Conservation (phyloP, 2,888 invertebrate genomes). For the Pristionchus maxplancki region DNA sequence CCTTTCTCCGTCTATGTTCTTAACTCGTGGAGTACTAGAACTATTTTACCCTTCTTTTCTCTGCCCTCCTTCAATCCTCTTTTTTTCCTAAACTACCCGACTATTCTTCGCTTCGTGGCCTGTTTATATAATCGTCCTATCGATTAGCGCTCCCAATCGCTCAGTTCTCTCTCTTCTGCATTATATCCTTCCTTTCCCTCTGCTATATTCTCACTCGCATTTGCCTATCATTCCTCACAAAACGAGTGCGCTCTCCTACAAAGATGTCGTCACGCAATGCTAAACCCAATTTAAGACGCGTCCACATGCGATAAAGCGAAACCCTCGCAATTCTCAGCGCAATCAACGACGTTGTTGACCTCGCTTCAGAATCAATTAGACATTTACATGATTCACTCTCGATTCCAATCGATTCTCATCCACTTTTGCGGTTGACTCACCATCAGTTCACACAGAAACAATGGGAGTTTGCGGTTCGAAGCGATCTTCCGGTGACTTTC, state of each 20-base stretch:
- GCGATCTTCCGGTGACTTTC: slow-evolving; percentile 20
- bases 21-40: background rate
- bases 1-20: background rate
- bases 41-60: background rate
- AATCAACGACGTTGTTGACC: background rate
- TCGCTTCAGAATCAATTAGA: slow-evolving; percentile 15
- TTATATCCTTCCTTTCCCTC: slow-evolving; percentile 6
- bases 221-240: slow-evolving; percentile 14
- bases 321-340: background rate
- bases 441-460: background rate
- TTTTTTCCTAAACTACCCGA: slow-evolving; percentile 17
- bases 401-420: background rate
- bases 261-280: slow-evolving; percentile 18
- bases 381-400: slow-evolving; percentile 34
- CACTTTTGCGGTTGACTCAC: slow-evolving; percentile 7
- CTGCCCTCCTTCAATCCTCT: background rate
- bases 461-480: slow-evolving; percentile 28
- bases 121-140: slow-evolving; percentile 43
- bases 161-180: slow-evolving; percentile 17
- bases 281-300: background rate
- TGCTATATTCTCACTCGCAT: background rate
- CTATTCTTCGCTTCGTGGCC: slow-evolving; percentile 9
- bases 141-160: slow-evolving; percentile 21
- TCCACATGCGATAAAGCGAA: background rate
- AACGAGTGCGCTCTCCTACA: background rate